Evolutionary conservation across 2,797 vertebrate genomes (phyloP).

Genomic region (Phoebastria nigripes): DNA sequence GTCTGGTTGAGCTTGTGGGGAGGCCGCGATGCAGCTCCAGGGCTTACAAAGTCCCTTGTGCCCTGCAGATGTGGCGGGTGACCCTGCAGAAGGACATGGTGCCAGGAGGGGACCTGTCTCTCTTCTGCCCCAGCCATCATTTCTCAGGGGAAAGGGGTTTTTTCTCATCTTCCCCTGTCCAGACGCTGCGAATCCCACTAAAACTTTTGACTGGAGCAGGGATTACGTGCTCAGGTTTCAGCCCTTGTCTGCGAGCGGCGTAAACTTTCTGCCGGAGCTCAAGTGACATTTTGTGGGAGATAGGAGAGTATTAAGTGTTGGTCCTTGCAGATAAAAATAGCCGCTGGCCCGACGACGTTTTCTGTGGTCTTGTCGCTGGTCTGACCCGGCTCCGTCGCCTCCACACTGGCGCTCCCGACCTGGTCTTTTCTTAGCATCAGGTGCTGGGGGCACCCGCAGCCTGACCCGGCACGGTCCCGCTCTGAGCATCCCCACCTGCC

Average conservation of each 20-base stretch:
- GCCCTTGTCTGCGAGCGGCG: slow-evolving; percentile 19
- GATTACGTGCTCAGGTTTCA: slow-evolving; percentile 53
- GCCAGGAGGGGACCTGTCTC: neutral
- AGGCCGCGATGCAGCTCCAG: neutral
- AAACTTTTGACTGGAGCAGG: slow-evolving; percentile 57
- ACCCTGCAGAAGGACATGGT: neutral
- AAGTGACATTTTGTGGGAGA: slow-evolving; percentile 68
- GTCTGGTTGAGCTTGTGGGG: neutral
- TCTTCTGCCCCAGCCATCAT: neutral
- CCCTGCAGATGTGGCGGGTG: neutral
- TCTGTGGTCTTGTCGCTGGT: neutral
- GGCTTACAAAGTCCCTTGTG: neutral
- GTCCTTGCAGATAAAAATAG: slow-evolving; percentile 63
- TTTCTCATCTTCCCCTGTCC: neutral
- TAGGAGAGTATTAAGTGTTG: slow-evolving; percentile 65
- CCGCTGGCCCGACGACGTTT: neutral
- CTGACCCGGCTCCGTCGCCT: neutral
- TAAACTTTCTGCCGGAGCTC: slow-evolving; percentile 27
- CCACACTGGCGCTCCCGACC: neutral
- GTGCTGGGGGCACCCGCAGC: neutral
- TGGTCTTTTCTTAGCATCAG: neutral
- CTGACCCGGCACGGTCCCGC: fast-evolving
- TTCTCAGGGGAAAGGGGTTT: neutral
- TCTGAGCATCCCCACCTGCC: neutral
- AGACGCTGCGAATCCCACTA: slow-evolving; percentile 36